Conservation (phyloP, 2,113 vertebrate genomes). For the Psophia crepitans region DNA sequence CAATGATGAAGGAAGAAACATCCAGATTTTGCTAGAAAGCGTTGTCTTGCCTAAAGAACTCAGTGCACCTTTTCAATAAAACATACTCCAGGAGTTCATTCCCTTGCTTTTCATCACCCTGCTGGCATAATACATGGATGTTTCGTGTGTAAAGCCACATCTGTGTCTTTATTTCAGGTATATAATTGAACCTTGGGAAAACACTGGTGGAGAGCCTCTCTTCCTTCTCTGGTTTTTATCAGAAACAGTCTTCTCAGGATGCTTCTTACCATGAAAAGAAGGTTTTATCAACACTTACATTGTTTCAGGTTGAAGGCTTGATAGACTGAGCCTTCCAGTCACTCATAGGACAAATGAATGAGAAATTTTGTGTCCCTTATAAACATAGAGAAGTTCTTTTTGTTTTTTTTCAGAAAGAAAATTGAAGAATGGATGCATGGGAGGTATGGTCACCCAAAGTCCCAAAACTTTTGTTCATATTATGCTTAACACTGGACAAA, state of each 20-base stretch:
- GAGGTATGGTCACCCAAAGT: background rate
- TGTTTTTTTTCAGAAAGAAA: background rate
- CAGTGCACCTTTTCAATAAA: background rate
- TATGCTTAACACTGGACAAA: background rate
- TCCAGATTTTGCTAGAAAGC: background rate
- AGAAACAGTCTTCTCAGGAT: background rate
- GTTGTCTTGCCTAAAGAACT: background rate
- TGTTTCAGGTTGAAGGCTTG: background rate
- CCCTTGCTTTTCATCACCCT: background rate
- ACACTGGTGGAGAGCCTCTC: background rate
- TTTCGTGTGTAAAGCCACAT: background rate
- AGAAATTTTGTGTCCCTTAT: background rate
- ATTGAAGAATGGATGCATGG: background rate
- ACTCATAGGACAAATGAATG: background rate
- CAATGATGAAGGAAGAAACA: background rate
- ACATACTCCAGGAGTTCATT: background rate
- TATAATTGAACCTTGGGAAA: background rate
- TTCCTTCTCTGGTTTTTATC: background rate
- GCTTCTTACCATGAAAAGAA: background rate
- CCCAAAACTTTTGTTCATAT: background rate
- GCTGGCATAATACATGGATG: background rate
- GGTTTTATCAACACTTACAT: background rate
- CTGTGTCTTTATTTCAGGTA: background rate
- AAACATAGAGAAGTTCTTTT: background rate
- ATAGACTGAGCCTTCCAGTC: background rate